A percentile compares a stretch with the other conserved stretches of the same genome.
phyloP scores from a whole-genome alignment of 53 echinoderm and acorn worm species.

The Echinarachnius parma region DNA sequence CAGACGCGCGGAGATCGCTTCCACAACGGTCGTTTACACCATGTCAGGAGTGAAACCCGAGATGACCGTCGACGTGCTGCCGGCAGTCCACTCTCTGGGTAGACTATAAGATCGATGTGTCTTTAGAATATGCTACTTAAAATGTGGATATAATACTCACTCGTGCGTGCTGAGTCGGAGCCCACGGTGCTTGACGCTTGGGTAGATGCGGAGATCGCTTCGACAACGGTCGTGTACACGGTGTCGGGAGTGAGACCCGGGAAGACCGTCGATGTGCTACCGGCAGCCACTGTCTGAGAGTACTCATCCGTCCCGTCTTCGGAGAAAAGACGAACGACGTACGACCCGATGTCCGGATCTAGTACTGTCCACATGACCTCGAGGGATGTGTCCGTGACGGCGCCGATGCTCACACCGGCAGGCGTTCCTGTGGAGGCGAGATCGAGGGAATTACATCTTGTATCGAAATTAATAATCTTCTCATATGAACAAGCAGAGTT shows the following conservation, averaged over 20 bases:
- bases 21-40: slow-evolving; percentile 2
- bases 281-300: not conserved
- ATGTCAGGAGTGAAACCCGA: slow-evolving; percentile 4
- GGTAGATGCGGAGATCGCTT: not conserved
- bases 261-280: not conserved
- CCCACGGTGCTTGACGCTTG: not conserved
- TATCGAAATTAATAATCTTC: no score
- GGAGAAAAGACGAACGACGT: slow-evolving; percentile 5
- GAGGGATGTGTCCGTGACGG: not conserved
- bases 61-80: not conserved
- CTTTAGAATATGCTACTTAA: no score
- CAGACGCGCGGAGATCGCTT: not conserved
- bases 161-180: slow-evolving; percentile 20
- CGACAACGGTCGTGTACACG: slow-evolving; percentile 5
- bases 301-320: slow-evolving; percentile 17
- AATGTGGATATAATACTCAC: slow-evolving; percentile 7
- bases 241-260: slow-evolving; percentile 10
- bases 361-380: slow-evolving; percentile 21
- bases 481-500: no score
- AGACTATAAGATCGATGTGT: no score
- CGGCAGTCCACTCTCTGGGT: not conserved
- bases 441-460: no score
- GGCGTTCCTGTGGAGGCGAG: slow-evolving; percentile 6
- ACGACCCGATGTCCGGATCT: not conserved
- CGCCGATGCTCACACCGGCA: slow-evolving; percentile 7